These are phyloP conservation scores for Daboia siamensis DNA, from an alignment of 2,113 vertebrate genomes.

Conservation along the genomic window DNA sequence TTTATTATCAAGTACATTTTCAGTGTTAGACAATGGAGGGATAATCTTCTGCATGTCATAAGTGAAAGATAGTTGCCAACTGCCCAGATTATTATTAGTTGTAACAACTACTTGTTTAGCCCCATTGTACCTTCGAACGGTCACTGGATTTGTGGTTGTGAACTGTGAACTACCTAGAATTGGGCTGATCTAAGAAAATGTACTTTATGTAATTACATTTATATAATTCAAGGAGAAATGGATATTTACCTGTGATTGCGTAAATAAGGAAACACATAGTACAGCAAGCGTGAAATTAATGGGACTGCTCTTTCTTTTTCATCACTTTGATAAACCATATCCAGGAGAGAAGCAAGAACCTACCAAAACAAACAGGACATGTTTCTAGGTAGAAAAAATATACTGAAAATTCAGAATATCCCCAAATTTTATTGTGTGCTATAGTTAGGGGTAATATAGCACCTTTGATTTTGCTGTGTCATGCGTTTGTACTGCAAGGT, in stretches of 20 bases:
- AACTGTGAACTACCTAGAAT: not conserved
- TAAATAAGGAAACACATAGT: conserved; percentile 93
- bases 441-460: not conserved
- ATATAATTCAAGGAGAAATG: not conserved
- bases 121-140: not conserved
- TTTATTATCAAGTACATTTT: not conserved
- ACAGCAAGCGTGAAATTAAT: conserved; percentile 90
- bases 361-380: conserved; percentile 46
- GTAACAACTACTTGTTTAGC: not conserved
- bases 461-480: not conserved
- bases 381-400: not conserved
- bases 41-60: not conserved
- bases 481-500: not conserved
- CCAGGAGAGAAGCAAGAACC: conserved; percentile 90
- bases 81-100: not conserved
- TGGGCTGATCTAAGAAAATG: not conserved
- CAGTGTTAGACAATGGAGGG: not conserved
- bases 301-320: conserved; percentile 96
- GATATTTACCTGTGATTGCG: conserved; percentile 87
- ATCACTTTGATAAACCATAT: conserved; percentile 95
- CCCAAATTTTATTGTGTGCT: not conserved
- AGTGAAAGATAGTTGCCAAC: not conserved
- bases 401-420: not conserved
- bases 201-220: not conserved
- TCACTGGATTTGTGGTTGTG: not conserved